Evolutionary conservation across 2,888 invertebrate species (phyloP), one percentile per base, ranked within the genome.

Genomic region (Drosophila koepferae): DNA sequence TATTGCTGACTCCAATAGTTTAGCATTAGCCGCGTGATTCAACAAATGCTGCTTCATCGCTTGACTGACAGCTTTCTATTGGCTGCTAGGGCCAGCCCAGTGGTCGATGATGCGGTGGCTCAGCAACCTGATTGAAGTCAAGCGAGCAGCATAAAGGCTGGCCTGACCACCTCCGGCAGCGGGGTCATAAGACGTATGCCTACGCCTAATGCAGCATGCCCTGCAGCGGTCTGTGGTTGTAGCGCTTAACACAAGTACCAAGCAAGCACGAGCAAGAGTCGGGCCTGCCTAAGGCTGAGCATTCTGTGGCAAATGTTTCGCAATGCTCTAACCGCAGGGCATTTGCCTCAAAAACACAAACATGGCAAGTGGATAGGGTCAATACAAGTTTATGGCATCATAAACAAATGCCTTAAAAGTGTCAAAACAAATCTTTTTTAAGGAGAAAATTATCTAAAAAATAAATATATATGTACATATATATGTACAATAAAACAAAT

Each of bases 281-380:
- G 44, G 14, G 16, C 16, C 9, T 48, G 28, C 8, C 28, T 9
- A 31, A 2, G 12, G 28, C 46, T 28, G 46, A 2, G 8, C n/a
- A 1, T 9, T 12, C 5, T 12, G 4, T 14, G 38, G 38, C 14
- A 99, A 99, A 93, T 28, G 28, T 28, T 3, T 10, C 12, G 97
- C 99, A 10, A 94, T 99, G 43, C 99, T 99, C 89, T 99, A 99
- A 93, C 99, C 99, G 0, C 99, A 99, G 93, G 99, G 99, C 71
- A 99, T 99, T 0, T 99, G 99, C 93, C 99, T 99, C 90, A 99
- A 99, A 93, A 99, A 99, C 93, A 99, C 99, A 0, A 99, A 41
- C 99, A 9, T 99, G 99, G 99, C 99, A 99, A 94, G 12, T 99
- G 16, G 28, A 1, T 28, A 2, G n/a, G n/a, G 48, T 16, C 16